A percentile compares a stretch with the other conserved stretches of the same genome.
These are phyloP conservation scores for Nothura maculosa DNA, from an alignment of 2,797 vertebrate species.

Conservation along the genomic window DNA sequence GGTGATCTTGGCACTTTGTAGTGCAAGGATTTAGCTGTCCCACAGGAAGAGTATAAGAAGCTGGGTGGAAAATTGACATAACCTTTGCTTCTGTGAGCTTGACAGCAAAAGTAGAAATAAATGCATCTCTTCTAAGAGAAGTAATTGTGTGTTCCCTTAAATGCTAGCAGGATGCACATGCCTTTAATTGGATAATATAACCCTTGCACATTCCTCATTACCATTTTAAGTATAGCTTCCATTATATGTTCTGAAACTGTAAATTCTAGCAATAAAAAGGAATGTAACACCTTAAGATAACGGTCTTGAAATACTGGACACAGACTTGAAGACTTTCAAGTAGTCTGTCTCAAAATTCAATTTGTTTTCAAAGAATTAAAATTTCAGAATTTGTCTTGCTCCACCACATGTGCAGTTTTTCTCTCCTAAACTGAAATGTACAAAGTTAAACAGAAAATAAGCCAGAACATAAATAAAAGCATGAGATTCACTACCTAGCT, in stretches of 20 bases:
- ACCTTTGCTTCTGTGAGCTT: not conserved
- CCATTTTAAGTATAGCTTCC: not conserved
- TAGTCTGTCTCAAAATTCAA: not conserved
- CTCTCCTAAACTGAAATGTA: not conserved
- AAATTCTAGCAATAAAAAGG: conserved; percentile 1
- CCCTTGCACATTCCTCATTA: not conserved
- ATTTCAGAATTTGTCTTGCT: not conserved
- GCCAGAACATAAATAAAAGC: conserved; percentile 1
- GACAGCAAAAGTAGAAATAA: not conserved
- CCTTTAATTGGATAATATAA: not conserved
- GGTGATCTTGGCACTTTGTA: not conserved
- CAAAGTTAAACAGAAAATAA: not conserved
- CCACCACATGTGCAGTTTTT: not conserved
- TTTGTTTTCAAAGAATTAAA: not conserved
- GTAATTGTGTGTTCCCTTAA: not conserved
- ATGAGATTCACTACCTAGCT: not conserved
- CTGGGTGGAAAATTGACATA: not conserved
- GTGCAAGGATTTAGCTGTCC: not conserved
- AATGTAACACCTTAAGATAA: conserved; percentile 8
- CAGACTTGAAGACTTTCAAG: not conserved
- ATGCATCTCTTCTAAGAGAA: not conserved
- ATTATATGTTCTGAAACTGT: not conserved
- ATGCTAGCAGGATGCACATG: not conserved
- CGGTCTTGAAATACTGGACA: not conserved
- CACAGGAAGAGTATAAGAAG: not conserved